Conservation (phyloP, 2,113 vertebrate genomes). For the Chlorodrepanis virens region DNA sequence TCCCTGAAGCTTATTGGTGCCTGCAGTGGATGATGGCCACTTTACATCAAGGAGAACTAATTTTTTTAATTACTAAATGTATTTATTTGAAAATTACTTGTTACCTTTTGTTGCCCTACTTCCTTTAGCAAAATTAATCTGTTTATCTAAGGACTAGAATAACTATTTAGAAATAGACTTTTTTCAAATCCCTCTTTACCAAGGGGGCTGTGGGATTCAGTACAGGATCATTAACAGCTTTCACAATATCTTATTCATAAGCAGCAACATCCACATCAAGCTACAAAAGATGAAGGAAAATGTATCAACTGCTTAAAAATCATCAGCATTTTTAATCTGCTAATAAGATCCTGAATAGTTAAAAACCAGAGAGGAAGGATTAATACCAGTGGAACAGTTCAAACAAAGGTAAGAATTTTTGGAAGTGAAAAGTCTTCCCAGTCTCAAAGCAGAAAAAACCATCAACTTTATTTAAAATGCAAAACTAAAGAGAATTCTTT, state of each 20-base stretch:
- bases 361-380: not conserved
- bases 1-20: not conserved
- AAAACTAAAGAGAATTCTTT: not conserved
- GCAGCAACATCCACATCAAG: not conserved
- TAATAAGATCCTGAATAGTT: not conserved
- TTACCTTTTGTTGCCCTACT: not conserved
- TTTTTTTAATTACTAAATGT: not conserved
- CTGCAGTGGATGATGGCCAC: not conserved
- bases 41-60: not conserved
- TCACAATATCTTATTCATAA: not conserved
- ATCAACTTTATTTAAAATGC: not conserved
- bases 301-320: not conserved
- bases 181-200: not conserved
- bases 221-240: not conserved
- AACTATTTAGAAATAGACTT: not conserved
- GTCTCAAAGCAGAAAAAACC: not conserved
- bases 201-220: not conserved
- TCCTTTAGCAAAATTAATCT: not conserved
- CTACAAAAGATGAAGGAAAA: not conserved
- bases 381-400: not conserved
- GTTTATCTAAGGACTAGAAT: not conserved
- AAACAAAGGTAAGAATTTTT: not conserved
- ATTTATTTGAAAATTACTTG: not conserved
- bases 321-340: not conserved
- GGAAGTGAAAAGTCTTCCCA: not conserved